Evolutionary conservation across 1,140 invertebrate genomes (phyloP).

Genomic region (Potamilus streckersoni): DNA sequence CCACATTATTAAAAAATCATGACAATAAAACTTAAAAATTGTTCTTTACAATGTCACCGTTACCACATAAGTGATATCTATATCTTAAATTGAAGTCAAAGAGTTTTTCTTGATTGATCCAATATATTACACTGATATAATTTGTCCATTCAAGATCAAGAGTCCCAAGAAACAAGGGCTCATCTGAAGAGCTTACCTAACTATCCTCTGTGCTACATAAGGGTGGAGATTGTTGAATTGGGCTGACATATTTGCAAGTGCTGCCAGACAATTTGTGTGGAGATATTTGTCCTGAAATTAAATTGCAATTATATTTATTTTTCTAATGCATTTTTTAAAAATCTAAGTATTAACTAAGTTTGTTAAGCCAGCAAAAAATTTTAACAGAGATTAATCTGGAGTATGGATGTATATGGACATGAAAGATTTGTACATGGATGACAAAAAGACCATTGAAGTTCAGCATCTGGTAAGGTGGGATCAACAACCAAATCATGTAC

Average conservation of each 20-base stretch:
- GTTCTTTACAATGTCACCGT: neutral
- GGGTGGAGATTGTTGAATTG: constrained; percentile 95
- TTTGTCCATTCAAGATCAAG: neutral
- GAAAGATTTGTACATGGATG: too few relatives aligned
- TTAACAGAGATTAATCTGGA: too few relatives aligned
- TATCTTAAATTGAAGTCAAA: neutral
- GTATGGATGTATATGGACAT: too few relatives aligned
- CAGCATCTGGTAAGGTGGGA: too few relatives aligned
- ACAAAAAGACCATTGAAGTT: too few relatives aligned
- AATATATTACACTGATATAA: neutral
- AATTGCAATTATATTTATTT: neutral
- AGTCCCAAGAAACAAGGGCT: neutral
- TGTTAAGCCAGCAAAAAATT: too few relatives aligned
- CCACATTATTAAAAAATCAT: too few relatives aligned
- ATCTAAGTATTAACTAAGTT: too few relatives aligned
- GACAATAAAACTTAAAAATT: too few relatives aligned
- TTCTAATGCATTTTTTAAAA: too few relatives aligned
- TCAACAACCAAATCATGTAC: too few relatives aligned
- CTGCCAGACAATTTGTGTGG: constrained; percentile 82
- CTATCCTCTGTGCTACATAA: constrained; percentile 93
- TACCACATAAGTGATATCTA: neutral
- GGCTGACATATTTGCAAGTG: constrained; percentile 97
- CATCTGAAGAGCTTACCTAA: constrained; percentile 68
- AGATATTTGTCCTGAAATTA: constrained; percentile 66
- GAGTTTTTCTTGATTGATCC: neutral